Evolutionary conservation across 2,888 invertebrate species (phyloP), one percentile per base, ranked within the genome.

Genomic region (Meandrusa payeni): DNA sequence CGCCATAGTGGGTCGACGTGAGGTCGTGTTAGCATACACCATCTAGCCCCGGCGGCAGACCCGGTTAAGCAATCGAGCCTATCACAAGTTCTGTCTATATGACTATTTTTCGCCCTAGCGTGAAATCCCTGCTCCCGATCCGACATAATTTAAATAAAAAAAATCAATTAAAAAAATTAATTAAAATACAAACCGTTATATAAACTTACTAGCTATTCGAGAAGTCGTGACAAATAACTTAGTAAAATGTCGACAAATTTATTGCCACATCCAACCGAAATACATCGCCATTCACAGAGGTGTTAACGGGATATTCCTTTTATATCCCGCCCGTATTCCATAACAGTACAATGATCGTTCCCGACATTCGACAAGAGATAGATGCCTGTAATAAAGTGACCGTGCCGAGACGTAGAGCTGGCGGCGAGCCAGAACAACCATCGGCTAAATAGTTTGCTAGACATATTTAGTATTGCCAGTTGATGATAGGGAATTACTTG

Each of bases 311-410:
- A 23, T 19, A 23, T 31, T 24, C 29, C 36, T 42, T 36, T 37
- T 42, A 36, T 37, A 31, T 47, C 50, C 32, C 47, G 40, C 37
- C 32, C 36, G 39, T 41, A 44, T 48, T 47, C 51, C 26, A 48
- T 52, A 55, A 52, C 52, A 54, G 55, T 56, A 57, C 55, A 59
- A 59, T 60, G 59, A 52, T 52, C 53, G 53, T 43, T 36, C 23
- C n/a, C 41, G 36, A 24, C 36, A 24, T 11, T 36, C 42, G 42
- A 42, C 51, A 51, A 51, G 59, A 60, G 64, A 71, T 64, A 58
- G 58, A 70, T 64, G 66, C 50, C 54, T 47, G 56, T 57, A 62
- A 65, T 67, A 69, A 62, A 70, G 55, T 57, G 61, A 57, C 56
- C 61, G 64, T 61, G 51, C 58, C 54, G 56, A 52, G 64, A 64